Percentiles rank a stretch among this genome's conserved stretches.
phyloP scores from a whole-genome alignment of 2,113 vertebrate genomes.

The Scomber japonicus region DNA sequence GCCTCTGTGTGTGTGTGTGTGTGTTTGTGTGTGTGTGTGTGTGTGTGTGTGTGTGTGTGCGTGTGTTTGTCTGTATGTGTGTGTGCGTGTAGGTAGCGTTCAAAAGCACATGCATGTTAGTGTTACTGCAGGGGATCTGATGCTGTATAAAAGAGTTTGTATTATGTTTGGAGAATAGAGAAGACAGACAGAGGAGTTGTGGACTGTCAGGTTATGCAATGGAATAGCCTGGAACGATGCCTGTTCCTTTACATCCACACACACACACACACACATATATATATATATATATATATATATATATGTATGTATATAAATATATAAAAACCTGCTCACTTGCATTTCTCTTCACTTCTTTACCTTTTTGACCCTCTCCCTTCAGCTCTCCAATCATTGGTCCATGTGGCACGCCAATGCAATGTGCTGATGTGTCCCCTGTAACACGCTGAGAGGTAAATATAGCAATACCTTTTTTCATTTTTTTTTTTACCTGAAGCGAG shows the following conservation, averaged over 20 bases:
- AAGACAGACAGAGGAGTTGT: not conserved
- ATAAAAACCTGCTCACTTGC: not conserved
- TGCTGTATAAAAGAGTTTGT: slow-evolving; percentile 24
- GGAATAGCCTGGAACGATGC: not conserved
- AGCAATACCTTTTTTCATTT: not conserved
- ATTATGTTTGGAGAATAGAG: slow-evolving; percentile 27
- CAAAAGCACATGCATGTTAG: slow-evolving; percentile 9
- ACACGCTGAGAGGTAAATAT: slow-evolving; percentile 21
- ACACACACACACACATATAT: too few relatives aligned
- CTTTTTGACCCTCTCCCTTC: not conserved
- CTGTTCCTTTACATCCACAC: not conserved
- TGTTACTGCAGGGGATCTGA: slow-evolving; percentile 38
- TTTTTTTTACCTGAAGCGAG: not conserved
- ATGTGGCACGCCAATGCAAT: not conserved
- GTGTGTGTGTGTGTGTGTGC: slow-evolving; percentile 9
- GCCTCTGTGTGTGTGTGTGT: slow-evolving; percentile 2
- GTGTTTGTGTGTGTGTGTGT: not conserved
- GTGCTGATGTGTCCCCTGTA: not conserved
- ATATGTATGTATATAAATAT: not conserved
- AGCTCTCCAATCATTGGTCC: slow-evolving; percentile 12
- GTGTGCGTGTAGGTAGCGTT: not conserved
- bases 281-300: too few relatives aligned
- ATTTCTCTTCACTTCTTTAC: not conserved
- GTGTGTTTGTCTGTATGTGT: not conserved
- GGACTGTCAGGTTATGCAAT: slow-evolving; percentile 15